Conservation (phyloP, 2,113 vertebrate genomes). For the Brachyistius frenatus region DNA sequence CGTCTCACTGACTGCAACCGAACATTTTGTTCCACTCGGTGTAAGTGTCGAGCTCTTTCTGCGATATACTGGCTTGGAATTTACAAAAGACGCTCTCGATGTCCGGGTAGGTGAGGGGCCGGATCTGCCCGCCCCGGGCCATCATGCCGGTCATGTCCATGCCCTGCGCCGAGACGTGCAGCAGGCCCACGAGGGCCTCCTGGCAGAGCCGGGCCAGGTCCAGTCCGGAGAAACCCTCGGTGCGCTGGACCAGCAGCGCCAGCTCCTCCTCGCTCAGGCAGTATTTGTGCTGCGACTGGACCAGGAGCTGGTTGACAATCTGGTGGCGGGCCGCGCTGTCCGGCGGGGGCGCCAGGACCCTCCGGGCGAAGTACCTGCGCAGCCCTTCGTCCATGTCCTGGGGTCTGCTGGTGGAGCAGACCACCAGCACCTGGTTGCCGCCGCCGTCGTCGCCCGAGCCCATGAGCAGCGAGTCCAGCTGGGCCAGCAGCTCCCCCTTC, state of each 20-base stretch:
- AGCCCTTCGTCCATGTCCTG: constrained; percentile 97
- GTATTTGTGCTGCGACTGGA: constrained; percentile 98
- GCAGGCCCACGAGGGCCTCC: constrained; percentile 92
- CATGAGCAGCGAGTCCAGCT: constrained; percentile 93
- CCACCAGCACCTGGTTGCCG: constrained; percentile 92
- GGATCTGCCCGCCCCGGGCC: constrained; percentile 89
- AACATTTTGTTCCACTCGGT: constrained; percentile 99
- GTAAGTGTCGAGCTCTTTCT: constrained; percentile 98
- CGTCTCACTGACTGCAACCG: constrained; percentile 94
- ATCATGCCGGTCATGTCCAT: constrained; percentile 96
- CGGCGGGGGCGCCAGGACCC: constrained; percentile 95
- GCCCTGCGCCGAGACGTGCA: constrained; percentile 90
- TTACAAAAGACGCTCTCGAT: constrained; percentile 98
- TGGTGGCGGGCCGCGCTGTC: constrained; percentile 93
- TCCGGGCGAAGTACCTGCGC: constrained; percentile 94
- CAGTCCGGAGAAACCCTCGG: constrained; percentile 96
- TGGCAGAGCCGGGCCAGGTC: constrained; percentile 95
- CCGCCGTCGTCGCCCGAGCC: constrained; percentile 89
- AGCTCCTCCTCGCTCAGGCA: constrained; percentile 97
- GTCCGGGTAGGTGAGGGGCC: constrained; percentile 97
- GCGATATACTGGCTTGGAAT: constrained; percentile 98
- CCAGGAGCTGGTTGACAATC: constrained; percentile 95
- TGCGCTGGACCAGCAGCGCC: constrained; percentile 95
- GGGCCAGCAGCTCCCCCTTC: constrained; percentile 95
- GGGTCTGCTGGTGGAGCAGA: constrained; percentile 96